Base-by-base conservation (phyloP, 2,888 invertebrate genomes). In the Zootermopsis nevadensis region DNA sequence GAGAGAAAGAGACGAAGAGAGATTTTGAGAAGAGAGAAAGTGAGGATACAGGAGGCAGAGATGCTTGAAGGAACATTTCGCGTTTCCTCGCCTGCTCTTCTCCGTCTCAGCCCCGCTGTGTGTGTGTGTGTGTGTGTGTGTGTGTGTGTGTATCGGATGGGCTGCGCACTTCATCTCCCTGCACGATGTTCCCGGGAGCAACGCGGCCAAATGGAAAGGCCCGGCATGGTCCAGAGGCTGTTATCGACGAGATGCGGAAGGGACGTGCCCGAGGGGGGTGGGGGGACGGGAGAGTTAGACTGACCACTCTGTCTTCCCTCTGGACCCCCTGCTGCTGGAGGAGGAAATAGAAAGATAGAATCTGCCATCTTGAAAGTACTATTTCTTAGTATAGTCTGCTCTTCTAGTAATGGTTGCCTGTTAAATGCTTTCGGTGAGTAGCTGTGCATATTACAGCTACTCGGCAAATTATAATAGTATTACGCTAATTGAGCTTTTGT, bases 11-110 rank as follows among this genome's bases (percentile, higher is more conserved):
- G 77, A 79, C 88, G 87, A 88, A 87, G 87, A 87, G 87, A 88
- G 87, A 87, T 87, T 53, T 53, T 31, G 87, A 86, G 87, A 86
- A 87, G 87, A 86, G 87, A 87, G 87, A 87, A 88, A 88, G 87
- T 87, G 79, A 83, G 48, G 42, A 77, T 60, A 83, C 30, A 79
- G 72, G 84, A 72, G 67, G 82, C 55, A 83, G 81, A 81, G 83
- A 66, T 48, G 83, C 60, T 55, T 81, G 38, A 83, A 80, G 83
- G 79, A 80, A 69, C 80, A 33, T 53, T 82, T 82, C 60, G 76
- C 67, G 66, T 77, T 76, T 60, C 60, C 60, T 60, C 60, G 27
- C 8, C 60, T 48, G 48, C 48, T 48, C 19, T 48, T 48, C 48
- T 48, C 48, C 48, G 48, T 48, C 48, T 48, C 48, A 19, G 48